Conservation (phyloP, 2,113 vertebrate species). For the Lepus americanus region DNA sequence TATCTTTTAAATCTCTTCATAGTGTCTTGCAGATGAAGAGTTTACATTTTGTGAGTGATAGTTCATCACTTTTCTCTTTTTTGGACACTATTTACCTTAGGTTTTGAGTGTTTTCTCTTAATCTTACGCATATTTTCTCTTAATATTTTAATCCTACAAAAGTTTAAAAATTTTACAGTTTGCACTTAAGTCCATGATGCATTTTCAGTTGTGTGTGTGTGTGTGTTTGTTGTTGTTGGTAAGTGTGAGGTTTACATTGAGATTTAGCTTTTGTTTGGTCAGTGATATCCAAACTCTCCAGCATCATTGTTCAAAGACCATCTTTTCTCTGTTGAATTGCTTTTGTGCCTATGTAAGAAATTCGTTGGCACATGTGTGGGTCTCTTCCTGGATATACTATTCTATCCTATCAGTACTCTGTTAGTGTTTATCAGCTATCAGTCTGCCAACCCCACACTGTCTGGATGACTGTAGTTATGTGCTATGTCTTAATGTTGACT, state of each 20-base stretch:
- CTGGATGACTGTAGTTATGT: neutral
- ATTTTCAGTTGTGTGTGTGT: constrained; percentile 3
- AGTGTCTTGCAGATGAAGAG: neutral
- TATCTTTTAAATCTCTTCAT: neutral
- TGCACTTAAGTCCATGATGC: neutral
- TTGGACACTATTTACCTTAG: neutral
- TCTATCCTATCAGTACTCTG: neutral
- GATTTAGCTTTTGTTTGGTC: neutral
- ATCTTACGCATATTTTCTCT: neutral
- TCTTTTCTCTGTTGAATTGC: neutral
- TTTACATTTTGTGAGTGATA: neutral
- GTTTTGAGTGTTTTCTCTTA: neutral
- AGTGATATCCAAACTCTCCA: neutral
- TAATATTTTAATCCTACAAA: neutral
- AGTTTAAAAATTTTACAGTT: neutral
- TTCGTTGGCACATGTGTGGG: neutral
- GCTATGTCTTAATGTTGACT: neutral
- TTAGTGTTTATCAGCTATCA: neutral
- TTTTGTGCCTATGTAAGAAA: neutral
- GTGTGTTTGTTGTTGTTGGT: neutral
- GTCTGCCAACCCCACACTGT: neutral
- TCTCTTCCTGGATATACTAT: neutral
- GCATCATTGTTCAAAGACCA: neutral
- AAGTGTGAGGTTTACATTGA: neutral
- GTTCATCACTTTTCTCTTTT: neutral